Evolutionary conservation across 2,797 vertebrate genomes (phyloP).

Genomic region (Leucoraja ocellata): DNA sequence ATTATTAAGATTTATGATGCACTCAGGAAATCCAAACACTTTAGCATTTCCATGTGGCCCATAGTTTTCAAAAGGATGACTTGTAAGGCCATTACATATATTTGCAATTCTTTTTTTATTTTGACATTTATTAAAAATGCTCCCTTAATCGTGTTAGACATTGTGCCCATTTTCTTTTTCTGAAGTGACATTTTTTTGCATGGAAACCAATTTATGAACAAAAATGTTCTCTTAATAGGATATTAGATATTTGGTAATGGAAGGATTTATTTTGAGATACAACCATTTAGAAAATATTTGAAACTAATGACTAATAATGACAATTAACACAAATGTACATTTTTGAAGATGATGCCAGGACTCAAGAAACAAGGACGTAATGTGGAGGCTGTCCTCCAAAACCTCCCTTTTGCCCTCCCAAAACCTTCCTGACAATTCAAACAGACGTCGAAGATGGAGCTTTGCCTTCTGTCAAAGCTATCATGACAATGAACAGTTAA

Average conservation of each 20-base stretch:
- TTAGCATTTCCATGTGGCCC: neutral
- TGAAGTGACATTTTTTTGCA: neutral
- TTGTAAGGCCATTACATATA: neutral
- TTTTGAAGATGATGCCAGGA: neutral
- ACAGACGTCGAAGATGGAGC: too few species aligned
- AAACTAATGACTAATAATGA: neutral
- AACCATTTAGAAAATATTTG: neutral
- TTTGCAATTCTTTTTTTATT: neutral
- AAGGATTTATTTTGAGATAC: neutral
- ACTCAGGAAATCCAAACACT: neutral
- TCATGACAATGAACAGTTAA: too few species aligned
- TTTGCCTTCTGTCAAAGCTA: too few species aligned
- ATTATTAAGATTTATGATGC: slow-evolving; percentile 7
- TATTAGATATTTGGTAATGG: neutral
- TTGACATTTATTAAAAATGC: neutral
- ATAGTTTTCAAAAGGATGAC: neutral
- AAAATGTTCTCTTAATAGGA: neutral
- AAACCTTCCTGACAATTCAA: too few species aligned
- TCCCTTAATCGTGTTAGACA: neutral
- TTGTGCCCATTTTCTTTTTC: neutral
- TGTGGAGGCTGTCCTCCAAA: too few species aligned
- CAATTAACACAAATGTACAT: neutral
- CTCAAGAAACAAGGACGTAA: too few species aligned
- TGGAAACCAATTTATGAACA: neutral
- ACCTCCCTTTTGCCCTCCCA: too few species aligned